Percentiles rank a stretch among this genome's conserved stretches.
Evolutionary conservation across 2,797 vertebrate genomes (phyloP).

Genomic region (Leptoclinus maculatus): DNA sequence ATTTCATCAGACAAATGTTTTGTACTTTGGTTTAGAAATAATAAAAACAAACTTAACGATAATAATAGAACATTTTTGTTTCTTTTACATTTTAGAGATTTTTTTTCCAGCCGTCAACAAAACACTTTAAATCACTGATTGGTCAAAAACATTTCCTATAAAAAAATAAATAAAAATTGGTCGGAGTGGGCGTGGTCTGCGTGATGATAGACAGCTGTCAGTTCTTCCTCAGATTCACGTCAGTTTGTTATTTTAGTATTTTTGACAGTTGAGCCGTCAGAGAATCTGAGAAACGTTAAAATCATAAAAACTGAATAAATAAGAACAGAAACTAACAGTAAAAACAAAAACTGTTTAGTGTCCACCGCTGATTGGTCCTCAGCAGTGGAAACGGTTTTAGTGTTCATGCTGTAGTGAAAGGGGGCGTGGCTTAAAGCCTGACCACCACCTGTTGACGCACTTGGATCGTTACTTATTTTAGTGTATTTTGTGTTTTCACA

Average conservation of each 20-base stretch:
- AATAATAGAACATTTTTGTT: not conserved
- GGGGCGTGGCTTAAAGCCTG: not conserved
- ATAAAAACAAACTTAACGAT: not conserved
- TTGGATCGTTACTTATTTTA: not conserved
- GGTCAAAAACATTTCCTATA: conserved; percentile 29
- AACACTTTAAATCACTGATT: conserved; percentile 10
- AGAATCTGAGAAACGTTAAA: conserved; percentile 5
- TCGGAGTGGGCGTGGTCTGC: conserved; percentile 16
- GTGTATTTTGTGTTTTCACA: not conserved
- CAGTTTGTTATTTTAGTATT: not conserved
- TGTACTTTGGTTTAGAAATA: conserved; percentile 1
- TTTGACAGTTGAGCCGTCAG: not conserved
- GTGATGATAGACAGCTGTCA: not conserved
- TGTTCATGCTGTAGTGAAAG: conserved; percentile 2
- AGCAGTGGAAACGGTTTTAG: not conserved
- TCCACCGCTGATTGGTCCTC: conserved; percentile 7
- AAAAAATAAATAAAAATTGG: not conserved
- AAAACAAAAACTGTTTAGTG: conserved; percentile 22
- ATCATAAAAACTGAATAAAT: conserved; percentile 33
- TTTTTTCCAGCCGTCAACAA: not conserved
- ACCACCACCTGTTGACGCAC: not conserved
- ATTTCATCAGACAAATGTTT: not conserved
- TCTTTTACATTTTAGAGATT: not conserved
- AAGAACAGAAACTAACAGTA: not conserved
- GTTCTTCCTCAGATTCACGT: no score